A percentile compares a stretch with the other conserved stretches of the same genome.
phyloP scores from a whole-genome alignment of 2,113 vertebrate genomes.

The Spea multiplicata region DNA sequence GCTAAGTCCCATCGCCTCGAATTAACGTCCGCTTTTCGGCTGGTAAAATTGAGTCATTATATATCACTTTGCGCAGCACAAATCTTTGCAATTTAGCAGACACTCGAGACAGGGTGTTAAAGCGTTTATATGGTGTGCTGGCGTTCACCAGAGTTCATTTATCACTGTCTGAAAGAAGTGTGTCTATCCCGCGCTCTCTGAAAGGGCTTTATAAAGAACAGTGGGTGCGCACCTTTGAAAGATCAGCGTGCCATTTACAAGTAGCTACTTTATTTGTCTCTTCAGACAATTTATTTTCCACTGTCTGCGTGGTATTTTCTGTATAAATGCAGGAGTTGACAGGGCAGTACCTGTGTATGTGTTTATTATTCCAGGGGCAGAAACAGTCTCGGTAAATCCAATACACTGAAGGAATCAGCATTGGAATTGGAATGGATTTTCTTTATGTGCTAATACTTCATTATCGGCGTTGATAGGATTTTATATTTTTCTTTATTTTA shows the following conservation, averaged over 20 bases:
- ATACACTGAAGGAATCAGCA: too few species aligned
- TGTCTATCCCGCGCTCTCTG: constrained; percentile 41
- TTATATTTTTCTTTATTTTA: too few species aligned
- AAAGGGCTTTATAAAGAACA: constrained; percentile 44
- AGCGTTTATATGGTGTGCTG: constrained; percentile 46
- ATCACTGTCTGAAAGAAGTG: constrained; percentile 46
- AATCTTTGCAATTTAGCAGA: constrained; percentile 45
- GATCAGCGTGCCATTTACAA: constrained; percentile 44
- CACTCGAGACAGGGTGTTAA: constrained; percentile 39
- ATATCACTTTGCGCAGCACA: constrained; percentile 45
- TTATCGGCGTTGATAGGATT: too few species aligned
- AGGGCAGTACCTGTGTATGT: background rate
- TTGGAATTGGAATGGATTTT: too few species aligned
- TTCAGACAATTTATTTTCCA: constrained; percentile 40
- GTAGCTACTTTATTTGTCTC: constrained; percentile 42
- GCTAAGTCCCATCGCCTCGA: constrained; percentile 4
- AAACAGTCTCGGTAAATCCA: too few species aligned
- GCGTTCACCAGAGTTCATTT: constrained; percentile 33
- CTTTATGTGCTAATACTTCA: too few species aligned
- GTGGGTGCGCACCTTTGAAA: constrained; percentile 40
- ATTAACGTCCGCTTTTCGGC: constrained; percentile 24
- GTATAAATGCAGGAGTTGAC: constrained; percentile 18
- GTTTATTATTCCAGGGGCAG: background rate
- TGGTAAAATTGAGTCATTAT: constrained; percentile 42
- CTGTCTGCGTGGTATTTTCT: constrained; percentile 6